Evolutionary conservation across 2,113 vertebrate genomes (phyloP), one percentile per base, ranked within the genome.

Genomic region (Tetraodon nigroviridis): DNA sequence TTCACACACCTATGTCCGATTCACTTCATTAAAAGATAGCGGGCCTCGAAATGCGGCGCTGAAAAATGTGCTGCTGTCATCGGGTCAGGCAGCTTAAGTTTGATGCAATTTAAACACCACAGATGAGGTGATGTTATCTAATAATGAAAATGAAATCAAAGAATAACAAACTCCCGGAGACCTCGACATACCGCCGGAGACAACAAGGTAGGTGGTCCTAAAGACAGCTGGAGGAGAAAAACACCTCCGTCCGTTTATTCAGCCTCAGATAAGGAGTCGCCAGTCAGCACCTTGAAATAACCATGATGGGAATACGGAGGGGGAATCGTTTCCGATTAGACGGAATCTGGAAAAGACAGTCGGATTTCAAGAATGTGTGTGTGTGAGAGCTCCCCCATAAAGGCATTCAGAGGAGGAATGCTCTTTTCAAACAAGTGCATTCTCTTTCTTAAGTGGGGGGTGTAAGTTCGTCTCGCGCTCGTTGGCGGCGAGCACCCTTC

Each of bases 371-470:
- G 50, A 73, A 69, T 76, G 74, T 21, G 21, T 67, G 44, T 68
- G 56, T 78, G 82, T 57, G 83, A 60, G 82, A 84, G 82, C 46
- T 56, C 75, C 68, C 71, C 77, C 80, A 84, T 84, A 88, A 86
- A 89, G 81, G 70, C 73, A 78, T 81, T 82, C 67, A 59, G 57
- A 50, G 49, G 49, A 84, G 88, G 89, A 91, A 91, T 87, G 84
- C 69, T 63, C 52, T 82, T 84, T 86, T 86, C 81, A 91, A 90
- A 89, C 88, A 89, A 84, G 72, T 66, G 61, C 86, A 88, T 88
- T 88, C 88, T 87, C 71, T 79, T 69, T 69, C 74, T 72, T 58
- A 72, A 77, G 80, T 64, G 66, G 69, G 65, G 50, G 65, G 76
- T 72, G 71, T 46, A 62, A 76, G 78, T 63, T 69, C 4, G 58